Percentiles rank a stretch among this genome's conserved stretches.
Conservation (phyloP, 2,113 vertebrate species). For the Speoplatyrhinus poulsoni region DNA sequence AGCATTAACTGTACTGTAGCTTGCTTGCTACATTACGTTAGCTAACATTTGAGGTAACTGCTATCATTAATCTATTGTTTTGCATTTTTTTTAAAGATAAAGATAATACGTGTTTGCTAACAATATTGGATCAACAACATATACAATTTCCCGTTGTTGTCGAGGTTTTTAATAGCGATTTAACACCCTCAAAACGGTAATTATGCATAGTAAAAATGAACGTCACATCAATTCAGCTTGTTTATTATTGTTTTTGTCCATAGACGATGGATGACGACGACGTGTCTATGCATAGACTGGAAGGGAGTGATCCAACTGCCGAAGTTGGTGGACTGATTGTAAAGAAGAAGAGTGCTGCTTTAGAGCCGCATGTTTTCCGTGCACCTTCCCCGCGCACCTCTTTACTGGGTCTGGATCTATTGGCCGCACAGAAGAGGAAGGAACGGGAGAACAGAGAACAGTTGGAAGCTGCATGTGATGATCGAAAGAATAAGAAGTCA, state of each 20-base stretch:
- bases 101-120: no score
- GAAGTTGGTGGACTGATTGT: conserved; percentile 87
- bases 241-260: conserved; percentile 12
- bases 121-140: no score
- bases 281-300: conserved; percentile 85
- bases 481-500: conserved; percentile 77
- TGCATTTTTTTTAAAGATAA: no score
- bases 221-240: conserved; percentile 4
- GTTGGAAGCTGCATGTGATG: conserved; percentile 65
- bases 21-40: conserved; percentile 5
- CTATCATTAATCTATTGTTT: background rate
- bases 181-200: background rate
- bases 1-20: background rate
- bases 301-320: conserved; percentile 75
- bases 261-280: conserved; percentile 76
- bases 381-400: conserved; percentile 91
- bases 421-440: conserved; percentile 92
- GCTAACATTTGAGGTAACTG: conserved; percentile 35
- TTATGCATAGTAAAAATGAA: background rate
- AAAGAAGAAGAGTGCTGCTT: conserved; percentile 81
- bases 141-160: background rate
- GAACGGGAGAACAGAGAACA: conserved; percentile 84
- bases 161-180: no score
- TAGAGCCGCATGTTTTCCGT: conserved; percentile 91
- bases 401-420: conserved; percentile 88